Evolutionary conservation across 2,888 invertebrate genomes (phyloP).

Genomic region (Drosophila formosana): DNA sequence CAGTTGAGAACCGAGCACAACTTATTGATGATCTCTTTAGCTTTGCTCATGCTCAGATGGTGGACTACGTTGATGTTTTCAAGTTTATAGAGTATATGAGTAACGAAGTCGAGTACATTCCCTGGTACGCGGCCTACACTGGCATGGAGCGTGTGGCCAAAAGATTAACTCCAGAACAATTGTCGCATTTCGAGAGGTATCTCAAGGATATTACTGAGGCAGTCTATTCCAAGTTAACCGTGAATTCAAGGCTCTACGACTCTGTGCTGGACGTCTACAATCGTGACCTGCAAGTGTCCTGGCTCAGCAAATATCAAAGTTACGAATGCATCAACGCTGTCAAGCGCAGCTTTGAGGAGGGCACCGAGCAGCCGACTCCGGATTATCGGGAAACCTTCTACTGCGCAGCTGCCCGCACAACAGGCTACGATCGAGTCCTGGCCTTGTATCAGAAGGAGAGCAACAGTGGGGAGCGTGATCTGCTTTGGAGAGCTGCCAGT

Average conservation of each 20-base stretch:
- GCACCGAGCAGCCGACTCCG: constrained; percentile 41
- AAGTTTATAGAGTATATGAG: constrained; percentile 89
- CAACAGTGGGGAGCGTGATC: constrained; percentile 88
- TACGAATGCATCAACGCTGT: constrained; percentile 87
- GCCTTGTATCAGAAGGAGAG: constrained; percentile 86
- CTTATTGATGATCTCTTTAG: constrained; percentile 90
- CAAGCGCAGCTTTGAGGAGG: constrained; percentile 23
- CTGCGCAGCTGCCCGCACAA: constrained; percentile 62
- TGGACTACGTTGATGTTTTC: constrained; percentile 85
- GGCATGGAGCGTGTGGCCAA: constrained; percentile 45
- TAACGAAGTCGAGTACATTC: constrained; percentile 89
- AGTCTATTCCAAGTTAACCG: constrained; percentile 86
- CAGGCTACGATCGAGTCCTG: constrained; percentile 29
- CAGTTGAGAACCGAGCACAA: constrained; percentile 89
- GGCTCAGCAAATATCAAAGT: constrained; percentile 88
- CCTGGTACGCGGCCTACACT: constrained; percentile 89
- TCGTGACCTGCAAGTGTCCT: constrained; percentile 87
- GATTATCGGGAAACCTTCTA: constrained; percentile 75
- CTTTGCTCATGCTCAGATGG: constrained; percentile 87
- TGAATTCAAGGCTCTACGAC: constrained; percentile 81
- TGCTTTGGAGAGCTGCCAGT: constrained; percentile 88
- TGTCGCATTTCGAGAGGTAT: constrained; percentile 78
- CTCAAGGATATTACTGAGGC: constrained; percentile 85
- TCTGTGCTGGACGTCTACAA: constrained; percentile 87
- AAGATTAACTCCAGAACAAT: constrained; percentile 54